Evolutionary conservation across 2,797 vertebrate genomes (phyloP), one percentile per base, ranked within the genome.

Genomic region (Nyctalus aviator): DNA sequence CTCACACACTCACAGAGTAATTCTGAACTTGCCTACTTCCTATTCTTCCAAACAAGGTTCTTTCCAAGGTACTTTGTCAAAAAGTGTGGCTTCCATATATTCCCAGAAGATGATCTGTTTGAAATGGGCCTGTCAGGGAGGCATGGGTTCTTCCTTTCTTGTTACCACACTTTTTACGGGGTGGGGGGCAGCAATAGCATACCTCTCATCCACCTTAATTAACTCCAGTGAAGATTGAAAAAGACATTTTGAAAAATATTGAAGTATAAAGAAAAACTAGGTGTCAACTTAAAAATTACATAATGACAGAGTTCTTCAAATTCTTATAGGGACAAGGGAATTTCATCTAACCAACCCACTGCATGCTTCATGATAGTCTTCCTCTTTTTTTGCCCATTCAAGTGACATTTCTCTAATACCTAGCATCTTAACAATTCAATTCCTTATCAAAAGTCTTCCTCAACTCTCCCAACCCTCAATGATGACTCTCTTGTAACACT

Each of bases 221-320:
- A 81, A 79, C 30, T 37, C 73, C 9, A 30, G 10, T 6, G 13
- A 30, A n/a, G 44, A n/a, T 20, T 71, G 14, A 35, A 72, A 96
- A 66, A 90, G 27, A 55, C 25, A 78, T 15, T 41, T 25, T 72
- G 17, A 79, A 75, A 85, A 88, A 77, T 84, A 90, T 8, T 92
- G 44, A 94, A 78, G 69, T 44, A 78, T 50, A 57, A 88, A 77
- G 44, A 72, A 91, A 95, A 89, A 72, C 23, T 82, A 57, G 12
- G 86, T 41, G 30, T 55, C 68, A 91, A 46, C 20, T 95, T 64
- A 57, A 62, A 84, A 77, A 86, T 87, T 35, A 73, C 30, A 10
- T 21, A 83, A 50, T 30, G 6, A 92, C 9, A 72, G 30, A 59
- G 57, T 48, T 91, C 71, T 95, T 83, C 15, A 79, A 79, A 86